Evolutionary conservation across 1,140 invertebrate species (phyloP).

Genomic region (Macrobrachium nipponense): DNA sequence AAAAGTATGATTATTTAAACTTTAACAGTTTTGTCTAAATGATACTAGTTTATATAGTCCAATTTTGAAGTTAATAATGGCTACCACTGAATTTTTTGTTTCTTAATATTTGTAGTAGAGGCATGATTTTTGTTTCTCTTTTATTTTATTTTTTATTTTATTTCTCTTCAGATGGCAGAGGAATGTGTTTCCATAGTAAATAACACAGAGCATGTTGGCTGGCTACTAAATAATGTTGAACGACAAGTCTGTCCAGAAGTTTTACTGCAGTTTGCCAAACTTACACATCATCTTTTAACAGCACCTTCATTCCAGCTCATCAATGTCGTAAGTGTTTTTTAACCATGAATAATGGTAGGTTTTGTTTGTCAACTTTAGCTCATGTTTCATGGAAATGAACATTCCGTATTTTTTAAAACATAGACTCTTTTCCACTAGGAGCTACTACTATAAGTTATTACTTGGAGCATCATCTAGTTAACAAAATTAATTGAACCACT

Average conservation of each 20-base stretch:
- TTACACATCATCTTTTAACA: constrained; percentile 58
- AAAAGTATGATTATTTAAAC: too few species aligned
- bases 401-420: not conserved
- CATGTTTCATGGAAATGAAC: not conserved
- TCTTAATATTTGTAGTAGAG: too few species aligned
- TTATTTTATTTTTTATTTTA: too few species aligned
- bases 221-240: constrained; percentile 59
- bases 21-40: not conserved
- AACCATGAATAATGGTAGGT: too few species aligned
- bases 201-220: constrained; percentile 60
- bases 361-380: not conserved
- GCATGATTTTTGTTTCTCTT: too few species aligned
- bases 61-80: not conserved
- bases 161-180: constrained; percentile 39
- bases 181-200: constrained; percentile 59
- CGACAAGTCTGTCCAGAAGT: constrained; percentile 54
- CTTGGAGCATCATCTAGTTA: too few species aligned
- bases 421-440: too few species aligned
- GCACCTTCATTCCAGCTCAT: constrained; percentile 57
- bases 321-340: constrained; percentile 52
- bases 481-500: too few species aligned
- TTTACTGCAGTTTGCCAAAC: constrained; percentile 54
- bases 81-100: not conserved
- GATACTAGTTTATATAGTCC: not conserved
- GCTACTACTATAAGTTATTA: too few species aligned